Conservation (phyloP, 2,888 invertebrate genomes). For the Oligia latruncula region DNA sequence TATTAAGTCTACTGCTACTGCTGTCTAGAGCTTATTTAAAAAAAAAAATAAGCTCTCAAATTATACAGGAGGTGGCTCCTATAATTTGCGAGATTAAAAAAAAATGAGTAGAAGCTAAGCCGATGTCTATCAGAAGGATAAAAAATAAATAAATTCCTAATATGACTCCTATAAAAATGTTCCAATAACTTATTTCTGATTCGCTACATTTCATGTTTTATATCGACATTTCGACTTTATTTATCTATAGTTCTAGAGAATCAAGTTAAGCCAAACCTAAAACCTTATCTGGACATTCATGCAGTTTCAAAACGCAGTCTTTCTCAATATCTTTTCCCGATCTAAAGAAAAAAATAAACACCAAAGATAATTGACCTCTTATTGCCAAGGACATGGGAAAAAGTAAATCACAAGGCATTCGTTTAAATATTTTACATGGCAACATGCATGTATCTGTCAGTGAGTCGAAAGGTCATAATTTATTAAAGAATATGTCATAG, state of each 20-base stretch:
- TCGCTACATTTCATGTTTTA: not conserved
- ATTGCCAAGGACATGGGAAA: constrained; percentile 17
- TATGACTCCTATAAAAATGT: not conserved
- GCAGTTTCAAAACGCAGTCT: constrained; percentile 19
- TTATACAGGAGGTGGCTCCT: not conserved
- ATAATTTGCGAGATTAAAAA: too few species aligned
- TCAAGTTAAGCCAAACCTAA: not conserved
- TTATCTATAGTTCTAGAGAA: constrained; percentile 12
- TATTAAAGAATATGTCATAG: constrained; percentile 49
- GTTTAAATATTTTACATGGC: constrained; percentile 28
- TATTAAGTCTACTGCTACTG: too few species aligned
- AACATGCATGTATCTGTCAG: constrained; percentile 42
- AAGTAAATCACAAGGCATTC: constrained; percentile 23
- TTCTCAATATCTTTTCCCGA: constrained; percentile 7
- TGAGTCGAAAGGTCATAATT: constrained; percentile 39
- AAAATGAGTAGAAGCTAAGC: too few species aligned
- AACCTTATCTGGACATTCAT: constrained; percentile 15
- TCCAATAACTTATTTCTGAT: not conserved
- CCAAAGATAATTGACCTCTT: constrained; percentile 24
- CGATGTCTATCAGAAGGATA: not conserved
- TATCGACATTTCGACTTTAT: constrained; percentile 4
- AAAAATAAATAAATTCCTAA: not conserved
- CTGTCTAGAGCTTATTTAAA: not conserved
- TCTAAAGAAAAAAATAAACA: constrained; percentile 17
- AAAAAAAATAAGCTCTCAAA: not conserved